A percentile compares a stretch with the other conserved stretches of the same genome.
Conservation (phyloP, 1,140 invertebrate species). For the Ganaspis sp. region DNA sequence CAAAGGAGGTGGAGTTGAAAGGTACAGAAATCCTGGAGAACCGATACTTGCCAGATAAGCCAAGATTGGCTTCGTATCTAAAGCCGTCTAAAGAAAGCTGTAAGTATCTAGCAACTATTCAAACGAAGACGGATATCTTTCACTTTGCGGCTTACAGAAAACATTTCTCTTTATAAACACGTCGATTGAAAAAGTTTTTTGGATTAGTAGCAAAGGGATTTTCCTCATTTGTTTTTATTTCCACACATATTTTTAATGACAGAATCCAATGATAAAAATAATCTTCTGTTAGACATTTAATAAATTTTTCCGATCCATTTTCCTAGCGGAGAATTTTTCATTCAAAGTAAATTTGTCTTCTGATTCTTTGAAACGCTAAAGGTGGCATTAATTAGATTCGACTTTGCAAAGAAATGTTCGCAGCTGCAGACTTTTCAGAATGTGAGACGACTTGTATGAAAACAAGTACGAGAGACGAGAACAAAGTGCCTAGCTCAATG, state of each 20-base stretch:
- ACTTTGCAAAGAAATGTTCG: no score
- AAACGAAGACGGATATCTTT: slow-evolving; percentile 25
- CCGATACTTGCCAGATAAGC: slow-evolving; percentile 50
- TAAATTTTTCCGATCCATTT: no score
- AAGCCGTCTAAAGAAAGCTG: slow-evolving; percentile 23
- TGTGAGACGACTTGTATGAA: no score
- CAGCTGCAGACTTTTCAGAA: no score
- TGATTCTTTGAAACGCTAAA: background rate
- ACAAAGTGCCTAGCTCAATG: background rate
- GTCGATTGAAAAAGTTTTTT: background rate
- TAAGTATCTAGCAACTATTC: slow-evolving; percentile 23
- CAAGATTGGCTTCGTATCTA: slow-evolving; percentile 43
- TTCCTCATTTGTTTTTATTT: background rate
- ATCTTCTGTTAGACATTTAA: no score
- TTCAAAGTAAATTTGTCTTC: background rate
- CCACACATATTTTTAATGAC: background rate
- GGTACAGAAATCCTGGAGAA: slow-evolving; percentile 45
- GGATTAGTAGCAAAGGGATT: background rate
- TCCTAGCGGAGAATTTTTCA: background rate
- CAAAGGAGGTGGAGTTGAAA: slow-evolving; percentile 17
- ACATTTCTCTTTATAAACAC: background rate
- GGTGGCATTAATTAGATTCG: no score
- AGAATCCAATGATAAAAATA: no score
- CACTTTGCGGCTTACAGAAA: background rate
- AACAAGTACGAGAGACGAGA: no score